Percentiles rank a stretch among this genome's conserved stretches.
These are phyloP conservation scores for Staurois parvus DNA, from an alignment of 2,797 vertebrate species.

Conservation along the genomic window DNA sequence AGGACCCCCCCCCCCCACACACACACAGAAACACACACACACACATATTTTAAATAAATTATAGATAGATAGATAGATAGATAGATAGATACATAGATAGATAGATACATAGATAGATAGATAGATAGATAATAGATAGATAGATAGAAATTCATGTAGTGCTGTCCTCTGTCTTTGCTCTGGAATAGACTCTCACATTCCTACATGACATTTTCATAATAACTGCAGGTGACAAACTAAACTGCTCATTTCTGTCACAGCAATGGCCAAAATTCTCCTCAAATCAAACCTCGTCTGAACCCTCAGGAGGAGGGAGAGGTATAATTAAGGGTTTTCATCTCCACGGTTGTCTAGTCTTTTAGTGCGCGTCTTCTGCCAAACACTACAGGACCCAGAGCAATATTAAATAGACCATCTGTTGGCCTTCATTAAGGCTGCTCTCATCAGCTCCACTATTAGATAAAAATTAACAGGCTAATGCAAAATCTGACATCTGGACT, in stretches of 20 bases:
- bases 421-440: slow-evolving; percentile 77
- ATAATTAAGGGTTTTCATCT: slow-evolving; percentile 79
- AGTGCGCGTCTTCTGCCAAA: slow-evolving; percentile 77
- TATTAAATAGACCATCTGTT: slow-evolving; percentile 83
- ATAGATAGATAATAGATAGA: too few relatives aligned
- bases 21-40: too few relatives aligned
- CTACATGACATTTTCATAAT: slow-evolving; percentile 18
- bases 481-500: slow-evolving; percentile 75
- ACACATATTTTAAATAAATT: too few relatives aligned
- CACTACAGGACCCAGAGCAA: slow-evolving; percentile 72
- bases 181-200: background rate
- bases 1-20: too few relatives aligned
- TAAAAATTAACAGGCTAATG: slow-evolving; percentile 70
- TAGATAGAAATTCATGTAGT: background rate
- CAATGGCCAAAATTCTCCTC: slow-evolving; percentile 60
- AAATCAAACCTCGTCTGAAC: background rate
- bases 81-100: too few relatives aligned
- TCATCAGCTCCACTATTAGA: slow-evolving; percentile 78
- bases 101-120: too few relatives aligned
- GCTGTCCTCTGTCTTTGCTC: background rate
- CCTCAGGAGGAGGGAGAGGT: slow-evolving; percentile 69
- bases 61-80: too few relatives aligned
- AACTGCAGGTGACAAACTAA: slow-evolving; percentile 35
- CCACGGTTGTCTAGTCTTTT: slow-evolving; percentile 74
- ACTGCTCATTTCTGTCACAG: slow-evolving; percentile 52